Evolutionary conservation across 2,888 invertebrate genomes (phyloP).

Genomic region (Luffia ferchaultella): DNA sequence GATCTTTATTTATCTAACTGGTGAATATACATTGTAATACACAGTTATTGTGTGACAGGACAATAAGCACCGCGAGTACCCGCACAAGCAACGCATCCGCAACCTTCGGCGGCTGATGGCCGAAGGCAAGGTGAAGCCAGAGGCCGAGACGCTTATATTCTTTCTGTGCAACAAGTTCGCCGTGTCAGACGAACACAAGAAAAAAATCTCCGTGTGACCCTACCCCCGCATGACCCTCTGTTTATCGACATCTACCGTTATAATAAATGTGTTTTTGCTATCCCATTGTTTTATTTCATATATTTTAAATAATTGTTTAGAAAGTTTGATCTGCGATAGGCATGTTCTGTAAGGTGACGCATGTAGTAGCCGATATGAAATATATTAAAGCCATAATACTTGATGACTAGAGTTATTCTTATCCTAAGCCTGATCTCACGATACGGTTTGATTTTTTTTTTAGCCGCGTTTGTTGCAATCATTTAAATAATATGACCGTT

Average conservation of each 20-base stretch:
- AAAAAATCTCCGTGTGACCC: conserved; percentile 20
- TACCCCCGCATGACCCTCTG: background rate
- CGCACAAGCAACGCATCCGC: conserved; percentile 69
- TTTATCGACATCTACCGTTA: background rate
- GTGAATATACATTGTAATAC: too few species aligned
- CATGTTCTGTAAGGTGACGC: too few species aligned
- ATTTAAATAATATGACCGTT: too few species aligned
- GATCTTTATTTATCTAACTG: too few species aligned
- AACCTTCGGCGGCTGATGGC: conserved; percentile 59
- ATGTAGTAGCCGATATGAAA: too few species aligned
- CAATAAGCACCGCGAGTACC: conserved; percentile 50
- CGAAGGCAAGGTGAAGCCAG: conserved; percentile 55
- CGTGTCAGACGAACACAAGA: conserved; percentile 44
- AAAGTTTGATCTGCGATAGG: too few species aligned
- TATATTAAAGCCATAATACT: too few species aligned
- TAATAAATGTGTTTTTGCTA: background rate
- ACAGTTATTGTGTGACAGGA: background rate
- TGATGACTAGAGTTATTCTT: too few species aligned
- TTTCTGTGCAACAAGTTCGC: conserved; percentile 63
- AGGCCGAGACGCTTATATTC: conserved; percentile 54
- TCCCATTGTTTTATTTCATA: background rate
- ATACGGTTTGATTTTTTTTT: too few species aligned
- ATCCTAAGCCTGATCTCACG: too few species aligned
- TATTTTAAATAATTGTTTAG: too few species aligned
- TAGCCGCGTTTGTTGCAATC: too few species aligned